Evolutionary conservation across 2,113 vertebrate genomes (phyloP).

Genomic region (Callorhinus ursinus): DNA sequence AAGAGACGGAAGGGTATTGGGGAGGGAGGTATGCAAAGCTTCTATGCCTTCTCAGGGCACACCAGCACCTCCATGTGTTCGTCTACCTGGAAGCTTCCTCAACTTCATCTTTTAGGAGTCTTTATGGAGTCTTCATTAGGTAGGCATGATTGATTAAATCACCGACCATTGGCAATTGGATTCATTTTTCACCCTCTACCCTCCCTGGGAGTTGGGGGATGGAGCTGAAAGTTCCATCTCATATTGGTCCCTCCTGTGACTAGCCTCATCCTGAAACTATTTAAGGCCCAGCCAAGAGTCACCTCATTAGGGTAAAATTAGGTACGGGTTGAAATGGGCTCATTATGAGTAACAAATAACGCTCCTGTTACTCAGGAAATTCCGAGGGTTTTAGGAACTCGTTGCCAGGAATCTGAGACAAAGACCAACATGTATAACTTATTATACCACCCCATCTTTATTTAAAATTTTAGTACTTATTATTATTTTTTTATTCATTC

Average conservation of each 20-base stretch:
- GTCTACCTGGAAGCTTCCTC: not conserved
- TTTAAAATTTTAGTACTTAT: not conserved
- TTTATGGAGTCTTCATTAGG: not conserved
- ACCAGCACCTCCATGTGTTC: not conserved
- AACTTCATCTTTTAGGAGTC: not conserved
- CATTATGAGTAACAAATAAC: not conserved
- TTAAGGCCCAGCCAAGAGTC: not conserved
- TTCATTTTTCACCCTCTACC: not conserved
- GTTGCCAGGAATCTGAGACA: not conserved
- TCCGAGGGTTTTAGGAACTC: not conserved
- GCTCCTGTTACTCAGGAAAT: not conserved
- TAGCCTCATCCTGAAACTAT: not conserved
- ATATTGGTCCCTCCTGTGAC: not conserved
- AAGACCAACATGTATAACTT: not conserved
- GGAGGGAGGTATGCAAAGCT: not conserved
- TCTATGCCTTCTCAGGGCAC: not conserved
- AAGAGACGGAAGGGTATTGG: not conserved
- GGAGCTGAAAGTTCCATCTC: not conserved
- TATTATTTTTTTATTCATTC: not conserved
- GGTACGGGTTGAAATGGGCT: not conserved
- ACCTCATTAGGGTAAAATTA: not conserved
- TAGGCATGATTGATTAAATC: not conserved
- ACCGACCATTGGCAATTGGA: not conserved
- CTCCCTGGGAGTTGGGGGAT: not conserved
- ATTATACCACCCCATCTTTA: not conserved